Evolutionary conservation across 2,888 invertebrate genomes (phyloP).

Genomic region (Cremastinae sp.): DNA sequence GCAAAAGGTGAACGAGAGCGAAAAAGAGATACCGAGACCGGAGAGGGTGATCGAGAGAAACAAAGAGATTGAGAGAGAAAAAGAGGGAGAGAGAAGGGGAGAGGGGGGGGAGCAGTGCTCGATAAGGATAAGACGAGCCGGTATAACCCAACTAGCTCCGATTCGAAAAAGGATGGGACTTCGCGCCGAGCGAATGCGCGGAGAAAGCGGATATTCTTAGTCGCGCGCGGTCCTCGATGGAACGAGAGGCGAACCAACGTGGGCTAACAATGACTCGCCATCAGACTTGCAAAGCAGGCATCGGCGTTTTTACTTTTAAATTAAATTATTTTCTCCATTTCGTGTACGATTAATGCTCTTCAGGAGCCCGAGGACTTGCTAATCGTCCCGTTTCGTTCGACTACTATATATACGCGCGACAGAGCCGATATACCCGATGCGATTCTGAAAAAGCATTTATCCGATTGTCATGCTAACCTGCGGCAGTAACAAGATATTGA

Average conservation of each 20-base stretch:
- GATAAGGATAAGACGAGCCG: constrained; percentile 31
- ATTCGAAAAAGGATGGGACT: constrained; percentile 31
- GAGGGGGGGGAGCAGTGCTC: too few relatives aligned
- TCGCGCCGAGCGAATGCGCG: constrained; percentile 41
- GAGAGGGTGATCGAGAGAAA: constrained; percentile 43
- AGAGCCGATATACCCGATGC: constrained; percentile 15
- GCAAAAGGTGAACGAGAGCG: constrained; percentile 64
- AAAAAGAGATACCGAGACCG: constrained; percentile 46
- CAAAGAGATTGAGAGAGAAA: constrained; percentile 60
- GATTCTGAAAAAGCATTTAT: constrained; percentile 19
- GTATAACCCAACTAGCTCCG: constrained; percentile 31
- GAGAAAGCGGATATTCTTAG: constrained; percentile 71
- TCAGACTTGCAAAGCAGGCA: constrained; percentile 79
- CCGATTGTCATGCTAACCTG: constrained; percentile 25
- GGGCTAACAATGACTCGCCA: constrained; percentile 75
- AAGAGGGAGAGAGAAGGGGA: constrained; percentile 30
- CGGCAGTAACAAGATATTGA: constrained; percentile 41
- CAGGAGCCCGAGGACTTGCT: constrained; percentile 57
- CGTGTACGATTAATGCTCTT: constrained; percentile 77
- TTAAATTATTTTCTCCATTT: constrained; percentile 78
- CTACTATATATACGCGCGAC: too few relatives aligned
- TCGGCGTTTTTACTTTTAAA: constrained; percentile 78
- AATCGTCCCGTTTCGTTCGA: constrained; percentile 38
- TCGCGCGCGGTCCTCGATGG: constrained; percentile 65
- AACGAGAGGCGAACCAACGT: constrained; percentile 37